A percentile compares a stretch with the other conserved stretches of the same genome.
Evolutionary conservation across 2,113 vertebrate species (phyloP).

Genomic region (Laticauda colubrina): DNA sequence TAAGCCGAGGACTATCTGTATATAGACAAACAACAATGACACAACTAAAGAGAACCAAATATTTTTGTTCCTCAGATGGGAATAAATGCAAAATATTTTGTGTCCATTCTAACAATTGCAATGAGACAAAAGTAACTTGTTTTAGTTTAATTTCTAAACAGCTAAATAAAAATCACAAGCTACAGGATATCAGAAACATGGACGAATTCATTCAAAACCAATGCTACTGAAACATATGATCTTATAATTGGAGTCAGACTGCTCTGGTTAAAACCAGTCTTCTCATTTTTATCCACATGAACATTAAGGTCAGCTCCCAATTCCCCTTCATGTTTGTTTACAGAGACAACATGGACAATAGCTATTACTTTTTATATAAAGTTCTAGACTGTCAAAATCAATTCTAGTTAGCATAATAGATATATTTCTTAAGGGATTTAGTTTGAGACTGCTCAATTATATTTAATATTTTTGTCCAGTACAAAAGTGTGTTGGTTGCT

Average conservation of each 20-base stretch:
- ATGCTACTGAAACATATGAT: conserved; percentile 15
- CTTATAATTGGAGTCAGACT: conserved; percentile 29
- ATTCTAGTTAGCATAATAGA: not conserved
- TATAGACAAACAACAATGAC: not conserved
- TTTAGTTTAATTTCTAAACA: conserved; percentile 30
- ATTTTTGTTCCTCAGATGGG: not conserved
- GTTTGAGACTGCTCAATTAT: not conserved
- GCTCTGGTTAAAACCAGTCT: not conserved
- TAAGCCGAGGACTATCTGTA: not conserved
- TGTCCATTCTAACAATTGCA: not conserved
- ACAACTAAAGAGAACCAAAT: not conserved
- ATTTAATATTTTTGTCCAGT: not conserved
- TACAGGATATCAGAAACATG: not conserved
- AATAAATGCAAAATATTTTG: not conserved
- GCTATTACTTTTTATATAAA: conserved; percentile 26
- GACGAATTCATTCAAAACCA: not conserved
- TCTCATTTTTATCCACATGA: conserved; percentile 2
- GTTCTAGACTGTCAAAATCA: not conserved
- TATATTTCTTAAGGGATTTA: not conserved
- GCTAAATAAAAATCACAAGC: conserved; percentile 4
- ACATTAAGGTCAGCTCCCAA: not conserved
- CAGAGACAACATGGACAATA: conserved; percentile 10
- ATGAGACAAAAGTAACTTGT: not conserved
- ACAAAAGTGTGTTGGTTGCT: not conserved
- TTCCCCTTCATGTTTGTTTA: conserved; percentile 1